Base-by-base conservation (phyloP, 1,140 invertebrate genomes). In the Daktulosphaira vitifoliae region DNA sequence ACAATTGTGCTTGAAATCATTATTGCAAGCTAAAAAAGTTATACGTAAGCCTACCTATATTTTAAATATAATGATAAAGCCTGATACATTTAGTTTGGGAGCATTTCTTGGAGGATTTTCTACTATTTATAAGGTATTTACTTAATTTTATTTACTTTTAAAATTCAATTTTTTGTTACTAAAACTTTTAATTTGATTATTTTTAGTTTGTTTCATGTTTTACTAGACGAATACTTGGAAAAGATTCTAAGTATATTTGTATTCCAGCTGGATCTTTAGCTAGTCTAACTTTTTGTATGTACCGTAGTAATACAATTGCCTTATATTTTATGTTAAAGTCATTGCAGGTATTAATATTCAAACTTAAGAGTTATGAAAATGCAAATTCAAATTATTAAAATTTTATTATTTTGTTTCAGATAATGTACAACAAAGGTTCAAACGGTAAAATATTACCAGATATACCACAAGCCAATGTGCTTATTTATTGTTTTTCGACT, bases 401-500 rank as follows among this genome's bases (percentile, higher is more conserved):
- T 48, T n/a, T 22, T 48, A 16, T 16, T 6, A n/a, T 56, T 67
- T 71, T 71, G 37, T 77, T 76, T 69, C 67, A 85, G 83, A 76
- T 85, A 23, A 71, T 81, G 5, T 84, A 84, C 74, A 80, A 79
- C 67, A 75, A 79, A 29, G 82, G 80, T 6, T 78, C 80, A 15
- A 77, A 81, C 18, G 78, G 74, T 25, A 77, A 80, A 59, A 73
- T 78, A 59, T 67, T 86, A 48, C 82, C 82, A 50, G 76, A 80
- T 68, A 70, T 87, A 18, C 83, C 82, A 26, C 79, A 82, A 65
- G 84, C 83, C 65, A 79, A 76, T 64, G 76, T 83, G 20, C 77
- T 89, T 48, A 75, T 90, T n/a, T 90, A 91, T 73, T 83, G 85
- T 56, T 76, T 88, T 68, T 87, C 87, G 67, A 90, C 88, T 8